Percentiles rank a stretch among this genome's conserved stretches.
Conservation (phyloP, 2,797 vertebrate species). For the Malacoctenus gilli region DNA sequence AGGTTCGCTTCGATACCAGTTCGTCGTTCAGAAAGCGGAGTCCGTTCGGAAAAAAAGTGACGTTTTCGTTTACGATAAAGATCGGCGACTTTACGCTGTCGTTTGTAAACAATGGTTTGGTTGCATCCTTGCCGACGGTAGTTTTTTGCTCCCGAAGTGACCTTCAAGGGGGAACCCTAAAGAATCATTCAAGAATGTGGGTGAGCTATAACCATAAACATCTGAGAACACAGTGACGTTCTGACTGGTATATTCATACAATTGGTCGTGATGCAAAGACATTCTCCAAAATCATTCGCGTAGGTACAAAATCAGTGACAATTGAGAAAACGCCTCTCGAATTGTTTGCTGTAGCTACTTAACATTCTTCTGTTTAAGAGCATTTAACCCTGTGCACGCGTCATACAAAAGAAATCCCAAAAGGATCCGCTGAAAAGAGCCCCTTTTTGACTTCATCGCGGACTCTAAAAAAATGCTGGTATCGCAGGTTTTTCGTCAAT, state of each 20-base stretch:
- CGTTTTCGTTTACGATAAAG: constrained; percentile 34
- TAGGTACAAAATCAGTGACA: constrained; percentile 58
- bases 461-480: constrained; percentile 73
- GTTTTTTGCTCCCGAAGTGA: constrained; percentile 53
- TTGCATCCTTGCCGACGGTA: constrained; percentile 50
- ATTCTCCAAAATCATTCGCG: constrained; percentile 64
- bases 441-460: constrained; percentile 33
- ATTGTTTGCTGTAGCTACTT: constrained; percentile 32
- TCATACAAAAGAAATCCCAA: constrained; percentile 61
- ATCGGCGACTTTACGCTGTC: constrained; percentile 32
- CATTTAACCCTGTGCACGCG: constrained; percentile 63
- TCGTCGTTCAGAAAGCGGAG: constrained; percentile 72
- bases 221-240: constrained; percentile 66
- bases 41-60: constrained; percentile 50
- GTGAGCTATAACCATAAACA: constrained; percentile 42
- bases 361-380: constrained; percentile 71
- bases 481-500: constrained; percentile 50
- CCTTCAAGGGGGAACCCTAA: constrained; percentile 51
- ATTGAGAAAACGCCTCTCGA: constrained; percentile 52
- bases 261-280: constrained; percentile 52
- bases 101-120: constrained; percentile 67
- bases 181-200: constrained; percentile 38
- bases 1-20: constrained; percentile 77
- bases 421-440: constrained; percentile 51
- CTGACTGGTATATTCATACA: constrained; percentile 55